Percentiles rank a stretch among this genome's conserved stretches.
phyloP scores from a whole-genome alignment of 2,888 invertebrate species.

The Cenopis cana region DNA sequence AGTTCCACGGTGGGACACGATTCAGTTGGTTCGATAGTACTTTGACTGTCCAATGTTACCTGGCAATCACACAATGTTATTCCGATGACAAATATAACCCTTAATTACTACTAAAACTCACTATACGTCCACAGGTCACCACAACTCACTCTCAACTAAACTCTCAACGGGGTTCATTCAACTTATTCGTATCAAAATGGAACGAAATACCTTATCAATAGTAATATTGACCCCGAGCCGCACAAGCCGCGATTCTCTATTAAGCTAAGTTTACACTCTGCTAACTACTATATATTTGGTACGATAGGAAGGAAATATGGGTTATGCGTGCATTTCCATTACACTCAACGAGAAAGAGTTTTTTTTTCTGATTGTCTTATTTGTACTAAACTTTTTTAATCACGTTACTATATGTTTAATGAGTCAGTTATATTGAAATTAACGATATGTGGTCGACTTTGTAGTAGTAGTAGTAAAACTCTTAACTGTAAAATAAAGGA shows the following conservation, averaged over 20 bases:
- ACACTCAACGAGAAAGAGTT: slow-evolving; percentile 29
- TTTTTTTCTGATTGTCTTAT: slow-evolving; percentile 4
- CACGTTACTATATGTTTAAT: neutral
- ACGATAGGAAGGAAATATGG: slow-evolving; percentile 59
- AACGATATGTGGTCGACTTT: no score
- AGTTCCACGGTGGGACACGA: no score
- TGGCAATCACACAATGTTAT: no score
- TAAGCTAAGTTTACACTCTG: slow-evolving; percentile 53
- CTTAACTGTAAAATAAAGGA: no score
- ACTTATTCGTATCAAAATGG: slow-evolving; percentile 32
- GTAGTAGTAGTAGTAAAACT: no score
- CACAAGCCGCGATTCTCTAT: slow-evolving; percentile 45
- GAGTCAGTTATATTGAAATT: no score
- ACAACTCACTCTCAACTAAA: slow-evolving; percentile 17
- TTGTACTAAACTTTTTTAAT: neutral
- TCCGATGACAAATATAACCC: no score
- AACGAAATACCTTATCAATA: slow-evolving; percentile 38
- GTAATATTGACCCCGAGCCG: slow-evolving; percentile 6
- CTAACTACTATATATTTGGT: slow-evolving; percentile 57
- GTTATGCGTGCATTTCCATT: slow-evolving; percentile 55
- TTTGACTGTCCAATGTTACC: no score
- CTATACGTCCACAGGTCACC: slow-evolving; percentile 8
- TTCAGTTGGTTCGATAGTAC: no score
- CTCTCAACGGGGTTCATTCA: slow-evolving; percentile 14
- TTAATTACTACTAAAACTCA: slow-evolving; percentile 1